phyloP scores from a whole-genome alignment of 2,888 invertebrate species.

The Synanthedon tipuliformis region DNA sequence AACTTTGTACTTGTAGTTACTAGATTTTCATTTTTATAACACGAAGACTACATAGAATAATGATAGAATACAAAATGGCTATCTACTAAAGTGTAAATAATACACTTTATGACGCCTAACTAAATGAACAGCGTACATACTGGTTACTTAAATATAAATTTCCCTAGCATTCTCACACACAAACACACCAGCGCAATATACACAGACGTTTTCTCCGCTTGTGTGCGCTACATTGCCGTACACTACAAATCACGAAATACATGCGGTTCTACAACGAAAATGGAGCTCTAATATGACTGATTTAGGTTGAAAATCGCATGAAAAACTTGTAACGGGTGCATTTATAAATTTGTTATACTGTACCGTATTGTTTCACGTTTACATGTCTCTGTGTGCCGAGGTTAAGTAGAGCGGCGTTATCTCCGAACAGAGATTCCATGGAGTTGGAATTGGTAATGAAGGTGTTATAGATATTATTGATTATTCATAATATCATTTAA shows the following conservation, averaged over 20 bases:
- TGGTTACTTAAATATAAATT: constrained; percentile 45
- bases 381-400: constrained; percentile 65
- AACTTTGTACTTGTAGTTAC: no score
- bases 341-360: constrained; percentile 51
- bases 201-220: constrained; percentile 5
- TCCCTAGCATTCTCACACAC: constrained; percentile 63
- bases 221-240: constrained; percentile 41
- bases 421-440: constrained; percentile 62
- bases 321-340: constrained; percentile 12
- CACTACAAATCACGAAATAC: constrained; percentile 9
- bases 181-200: constrained; percentile 24
- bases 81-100: background rate
- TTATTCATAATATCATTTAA: background rate
- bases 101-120: constrained; percentile 31
- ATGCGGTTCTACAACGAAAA: constrained; percentile 13
- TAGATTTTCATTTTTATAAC: no score
- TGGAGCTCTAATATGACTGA: constrained; percentile 16
- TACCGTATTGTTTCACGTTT: constrained; percentile 71
- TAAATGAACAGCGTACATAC: constrained; percentile 48
- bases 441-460: constrained; percentile 36
- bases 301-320: constrained; percentile 17
- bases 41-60: no score
- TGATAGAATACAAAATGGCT: no score
- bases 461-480: constrained; percentile 4
- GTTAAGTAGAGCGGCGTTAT: constrained; percentile 71